These are phyloP conservation scores for Orientallactaga bullata DNA, from an alignment of 2,113 vertebrate species.

Conservation along the genomic window DNA sequence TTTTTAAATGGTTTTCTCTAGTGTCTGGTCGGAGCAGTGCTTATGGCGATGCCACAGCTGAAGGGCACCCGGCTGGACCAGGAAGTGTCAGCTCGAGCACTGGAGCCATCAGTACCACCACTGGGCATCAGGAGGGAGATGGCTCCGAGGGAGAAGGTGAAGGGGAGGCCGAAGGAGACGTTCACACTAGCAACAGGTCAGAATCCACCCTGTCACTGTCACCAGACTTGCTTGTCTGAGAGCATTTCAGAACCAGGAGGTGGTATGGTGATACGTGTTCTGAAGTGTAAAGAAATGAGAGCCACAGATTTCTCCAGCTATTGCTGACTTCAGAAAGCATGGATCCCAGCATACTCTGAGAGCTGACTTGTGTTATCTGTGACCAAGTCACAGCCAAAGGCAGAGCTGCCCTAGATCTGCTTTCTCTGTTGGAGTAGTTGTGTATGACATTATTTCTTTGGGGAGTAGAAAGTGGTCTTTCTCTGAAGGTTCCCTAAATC, in stretches of 20 bases:
- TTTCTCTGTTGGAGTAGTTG: background rate
- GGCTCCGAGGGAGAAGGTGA: constrained; percentile 95
- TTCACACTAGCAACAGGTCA: constrained; percentile 97
- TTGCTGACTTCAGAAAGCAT: background rate
- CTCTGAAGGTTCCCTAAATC: background rate
- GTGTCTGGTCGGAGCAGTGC: constrained; percentile 98
- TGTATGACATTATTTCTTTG: background rate
- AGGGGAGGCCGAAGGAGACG: constrained; percentile 95
- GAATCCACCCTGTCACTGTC: constrained; percentile 13
- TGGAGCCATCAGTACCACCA: constrained; percentile 97
- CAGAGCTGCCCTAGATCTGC: background rate
- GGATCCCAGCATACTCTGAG: background rate
- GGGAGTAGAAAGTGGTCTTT: background rate
- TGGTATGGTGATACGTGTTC: background rate
- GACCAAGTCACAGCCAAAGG: constrained; percentile 91
- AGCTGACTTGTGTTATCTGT: constrained; percentile 68
- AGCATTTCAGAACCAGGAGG: background rate
- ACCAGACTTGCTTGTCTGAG: background rate
- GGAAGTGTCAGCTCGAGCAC: constrained; percentile 99
- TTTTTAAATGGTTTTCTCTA: constrained; percentile 70
- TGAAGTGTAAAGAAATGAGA: background rate
- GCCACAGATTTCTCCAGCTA: background rate
- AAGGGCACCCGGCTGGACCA: constrained; percentile 95
- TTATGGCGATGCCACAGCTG: constrained; percentile 94
- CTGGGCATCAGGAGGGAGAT: constrained; percentile 97